Evolutionary conservation across 1,140 invertebrate genomes (phyloP), one percentile per base, ranked within the genome.

Genomic region (Drosophila watanabei): DNA sequence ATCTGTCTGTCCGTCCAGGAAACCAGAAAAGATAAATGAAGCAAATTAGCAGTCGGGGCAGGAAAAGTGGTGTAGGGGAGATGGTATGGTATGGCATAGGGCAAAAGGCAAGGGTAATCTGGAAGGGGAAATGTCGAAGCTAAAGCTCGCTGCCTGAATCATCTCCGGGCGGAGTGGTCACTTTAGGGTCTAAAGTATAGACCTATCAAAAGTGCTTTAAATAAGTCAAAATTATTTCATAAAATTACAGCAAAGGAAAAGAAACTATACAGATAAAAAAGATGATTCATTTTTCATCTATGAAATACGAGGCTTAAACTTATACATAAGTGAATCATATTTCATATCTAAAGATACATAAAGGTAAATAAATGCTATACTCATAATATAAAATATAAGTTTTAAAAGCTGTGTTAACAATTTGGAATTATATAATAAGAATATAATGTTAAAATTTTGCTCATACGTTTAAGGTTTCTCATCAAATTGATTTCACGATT

Each of bases 11-110:
- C 35, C 18, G 49, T 56, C 39, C 61, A 32, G n/a, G 66, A 68
- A 85, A 54, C 51, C 66, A 45, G 56, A 39, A 63, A 78, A 79
- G 85, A 88, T 89, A 88, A 88, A 88, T 88, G 66, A 69, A 28
- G 60, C 73, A 85, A 89, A 88, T 88, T 88, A 81, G 73, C 84
- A 75, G 59, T 72, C 57, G 41, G 46, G 43, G 28, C 28, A 46
- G 30, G 30, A 60, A 71, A 14, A 49, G 28, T 18, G 52, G 45
- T 33, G 13, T 20, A 28, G 30, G 39, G 41, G 30, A 14, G 8
- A 14, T 48, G 7, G 3, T 48, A 32, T 18, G 33, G 33, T 24
- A 24, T 18, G 33, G 33, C n/a, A 24, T 37, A 35, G 57, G 62
- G 33, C 46, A 61, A 33, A 24, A 13, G 46, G 30, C 51, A 48